These are phyloP conservation scores for Gadus chalcogrammus DNA, from an alignment of 2,113 vertebrate genomes.

Conservation along the genomic window DNA sequence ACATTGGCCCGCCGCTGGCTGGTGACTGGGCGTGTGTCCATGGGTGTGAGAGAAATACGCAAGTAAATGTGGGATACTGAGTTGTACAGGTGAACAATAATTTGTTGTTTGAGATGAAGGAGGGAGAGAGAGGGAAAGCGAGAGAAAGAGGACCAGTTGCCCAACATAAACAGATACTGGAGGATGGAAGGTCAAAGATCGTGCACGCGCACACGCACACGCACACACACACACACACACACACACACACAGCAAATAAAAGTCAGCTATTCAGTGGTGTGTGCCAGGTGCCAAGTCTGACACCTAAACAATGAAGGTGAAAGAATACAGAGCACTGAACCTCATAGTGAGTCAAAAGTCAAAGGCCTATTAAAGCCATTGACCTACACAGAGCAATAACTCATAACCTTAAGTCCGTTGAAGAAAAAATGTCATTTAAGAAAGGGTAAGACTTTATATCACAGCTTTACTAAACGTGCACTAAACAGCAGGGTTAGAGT, in stretches of 20 bases:
- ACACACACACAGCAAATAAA: conserved; percentile 1
- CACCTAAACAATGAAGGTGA: conserved; percentile 55
- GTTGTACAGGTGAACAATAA: no score
- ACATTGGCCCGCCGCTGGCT: conserved; percentile 13
- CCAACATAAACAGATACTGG: conserved; percentile 38
- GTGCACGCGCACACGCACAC: conserved; percentile 29
- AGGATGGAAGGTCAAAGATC: conserved; percentile 31
- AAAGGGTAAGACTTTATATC: neutral
- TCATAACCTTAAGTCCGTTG: neutral
- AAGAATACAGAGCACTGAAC: conserved; percentile 44
- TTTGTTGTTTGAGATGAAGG: neutral
- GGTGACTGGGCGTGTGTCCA: conserved; percentile 24
- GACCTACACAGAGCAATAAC: neutral
- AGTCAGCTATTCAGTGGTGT: conserved; percentile 16
- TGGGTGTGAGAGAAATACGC: no score
- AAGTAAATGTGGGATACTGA: no score
- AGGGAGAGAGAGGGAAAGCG: neutral
- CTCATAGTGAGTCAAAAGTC: neutral
- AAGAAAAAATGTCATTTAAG: conserved; percentile 32
- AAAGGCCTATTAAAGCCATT: neutral
- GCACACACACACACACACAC: conserved; percentile 40
- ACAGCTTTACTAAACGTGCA: no score
- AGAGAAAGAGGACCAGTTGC: conserved; percentile 47
- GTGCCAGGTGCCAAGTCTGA: conserved; percentile 47
- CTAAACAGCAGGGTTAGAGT: no score